Evolutionary conservation across 2,888 invertebrate genomes (phyloP), one percentile per base, ranked within the genome.

Genomic region (Microchrysa polita): DNA sequence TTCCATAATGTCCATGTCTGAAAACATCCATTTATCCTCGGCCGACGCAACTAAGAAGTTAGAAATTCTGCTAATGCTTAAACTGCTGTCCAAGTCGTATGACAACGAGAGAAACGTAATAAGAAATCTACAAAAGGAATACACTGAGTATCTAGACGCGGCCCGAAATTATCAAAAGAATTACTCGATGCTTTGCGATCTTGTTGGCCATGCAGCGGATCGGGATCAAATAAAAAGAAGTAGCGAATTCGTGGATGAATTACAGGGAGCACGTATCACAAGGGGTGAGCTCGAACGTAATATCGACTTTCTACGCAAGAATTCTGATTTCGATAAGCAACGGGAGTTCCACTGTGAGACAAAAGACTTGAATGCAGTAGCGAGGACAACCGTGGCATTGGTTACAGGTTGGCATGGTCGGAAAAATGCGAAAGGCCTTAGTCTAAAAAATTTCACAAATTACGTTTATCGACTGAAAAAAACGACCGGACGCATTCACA

Each of bases 381-480:
- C 23, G 18, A 53, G 10, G 16, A 69, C 69, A 14, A 69, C 69
- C 2, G 55, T 20, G 57, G 55, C 18, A 7, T 20, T 34, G 18
- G 57, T 69, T 7, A 14, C 10, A 5, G 42, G 20, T 2, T 69
- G 69, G 69, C 16, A 55, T n/a, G 16, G 40, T 18, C 16, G 23
- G 1, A 27, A 18, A 0, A 14, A n/a, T 5, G 69, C 40, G 4
- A 55, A 40, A 20, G 69, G 69, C 9, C 40, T 55, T 5, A 55
- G 69, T n/a, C 20, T 69, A 27, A 69, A 52, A 9, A 55, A 69
- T 10, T 1, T 69, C 5, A 55, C 55, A 18, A n/a, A 57, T n/a
- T 69, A 34, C 22, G 69, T 57, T n/a, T 69, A 69, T 14, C 34
- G 55, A 16, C 7, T 69, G 55, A 69, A 69, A 14, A 57, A 69